Conservation (phyloP, 2,888 invertebrate genomes). For the Nomada goodeniana region DNA sequence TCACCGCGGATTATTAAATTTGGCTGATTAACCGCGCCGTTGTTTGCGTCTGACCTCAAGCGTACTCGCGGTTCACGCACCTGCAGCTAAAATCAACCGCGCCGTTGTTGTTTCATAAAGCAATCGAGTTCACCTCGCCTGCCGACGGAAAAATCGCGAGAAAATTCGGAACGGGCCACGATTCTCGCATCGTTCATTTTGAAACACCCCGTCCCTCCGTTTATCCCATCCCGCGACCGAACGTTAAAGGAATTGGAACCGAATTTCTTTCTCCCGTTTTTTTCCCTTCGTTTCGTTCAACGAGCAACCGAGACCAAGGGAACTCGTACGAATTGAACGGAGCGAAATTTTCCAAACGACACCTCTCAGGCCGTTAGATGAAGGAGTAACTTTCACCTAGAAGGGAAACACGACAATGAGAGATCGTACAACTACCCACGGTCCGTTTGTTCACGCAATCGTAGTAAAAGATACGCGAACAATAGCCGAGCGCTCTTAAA, state of each 20-base stretch:
- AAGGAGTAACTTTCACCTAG: neutral
- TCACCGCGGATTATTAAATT: slow-evolving; percentile 42
- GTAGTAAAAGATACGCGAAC: slow-evolving; percentile 21
- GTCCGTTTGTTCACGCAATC: slow-evolving; percentile 38
- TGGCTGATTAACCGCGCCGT: slow-evolving; percentile 29
- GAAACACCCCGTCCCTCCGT: too few species aligned
- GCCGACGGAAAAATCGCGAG: too few species aligned
- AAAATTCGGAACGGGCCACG: too few species aligned
- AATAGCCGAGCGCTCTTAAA: slow-evolving; percentile 3
- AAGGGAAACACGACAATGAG: slow-evolving; percentile 9
- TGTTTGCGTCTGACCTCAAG: slow-evolving; percentile 9
- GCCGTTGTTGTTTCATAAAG: too few species aligned
- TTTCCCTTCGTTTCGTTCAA: neutral
- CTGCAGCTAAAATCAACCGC: neutral
- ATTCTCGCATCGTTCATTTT: too few species aligned
- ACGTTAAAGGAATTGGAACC: neutral
- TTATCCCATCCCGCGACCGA: neutral
- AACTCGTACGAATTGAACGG: slow-evolving; percentile 1
- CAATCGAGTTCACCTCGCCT: too few species aligned
- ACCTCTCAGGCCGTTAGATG: slow-evolving; percentile 19
- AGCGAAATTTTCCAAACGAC: neutral
- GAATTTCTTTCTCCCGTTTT: neutral
- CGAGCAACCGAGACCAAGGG: neutral
- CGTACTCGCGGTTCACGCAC: neutral
- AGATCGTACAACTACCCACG: slow-evolving; percentile 21